A percentile compares a stretch with the other conserved stretches of the same genome.
phyloP scores from a whole-genome alignment of 2,113 vertebrate genomes.

The Protobothrops mucrosquamatus region DNA sequence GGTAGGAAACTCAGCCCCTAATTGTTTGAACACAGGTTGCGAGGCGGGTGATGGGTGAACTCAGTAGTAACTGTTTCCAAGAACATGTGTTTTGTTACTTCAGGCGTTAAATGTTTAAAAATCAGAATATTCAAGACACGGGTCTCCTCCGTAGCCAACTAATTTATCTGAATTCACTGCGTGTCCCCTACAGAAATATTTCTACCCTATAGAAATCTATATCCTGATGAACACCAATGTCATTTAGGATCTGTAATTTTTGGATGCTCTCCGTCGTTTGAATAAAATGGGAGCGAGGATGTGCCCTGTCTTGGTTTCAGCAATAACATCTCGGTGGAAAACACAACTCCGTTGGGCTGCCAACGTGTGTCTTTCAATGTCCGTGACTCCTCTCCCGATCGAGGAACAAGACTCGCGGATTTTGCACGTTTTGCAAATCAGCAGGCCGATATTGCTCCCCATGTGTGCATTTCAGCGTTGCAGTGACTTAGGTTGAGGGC shows the following conservation, averaged over 20 bases:
- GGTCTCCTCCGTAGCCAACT: background rate
- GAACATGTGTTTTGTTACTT: background rate
- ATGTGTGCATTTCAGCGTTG: background rate
- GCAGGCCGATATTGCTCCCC: background rate
- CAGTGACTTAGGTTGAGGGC: background rate
- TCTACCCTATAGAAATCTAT: background rate
- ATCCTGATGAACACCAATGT: background rate
- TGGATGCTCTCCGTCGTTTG: background rate
- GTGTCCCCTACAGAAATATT: background rate
- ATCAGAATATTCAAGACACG: background rate
- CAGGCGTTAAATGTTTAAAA: background rate
- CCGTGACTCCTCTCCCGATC: background rate
- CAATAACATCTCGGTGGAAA: background rate
- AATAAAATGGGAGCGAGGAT: background rate
- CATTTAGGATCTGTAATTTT: background rate
- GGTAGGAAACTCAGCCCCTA: background rate
- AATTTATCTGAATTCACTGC: background rate
- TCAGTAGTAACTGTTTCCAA: background rate
- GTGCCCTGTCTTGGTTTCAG: too few relatives aligned
- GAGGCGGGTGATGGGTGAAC: background rate
- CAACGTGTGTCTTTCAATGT: background rate
- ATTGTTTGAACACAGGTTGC: background rate
- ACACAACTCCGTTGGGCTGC: background rate
- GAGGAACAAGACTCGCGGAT: background rate
- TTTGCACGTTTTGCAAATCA: background rate